Base-by-base conservation (phyloP, 1,140 invertebrate genomes). In the Lepidotrigona ventralis region DNA sequence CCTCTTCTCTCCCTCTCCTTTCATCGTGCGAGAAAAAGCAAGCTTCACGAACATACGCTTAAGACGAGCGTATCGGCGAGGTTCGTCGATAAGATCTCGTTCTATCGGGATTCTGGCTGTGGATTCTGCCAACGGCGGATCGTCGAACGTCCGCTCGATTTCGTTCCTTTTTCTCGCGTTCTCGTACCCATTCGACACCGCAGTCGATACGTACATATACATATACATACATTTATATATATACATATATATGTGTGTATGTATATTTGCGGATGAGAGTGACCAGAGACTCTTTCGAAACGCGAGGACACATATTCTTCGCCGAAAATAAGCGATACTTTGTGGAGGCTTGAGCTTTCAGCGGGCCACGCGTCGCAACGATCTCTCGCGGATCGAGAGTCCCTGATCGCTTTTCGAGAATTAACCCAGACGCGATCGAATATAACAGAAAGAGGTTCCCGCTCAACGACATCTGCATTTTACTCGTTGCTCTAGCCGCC, bases 401-500 rank as follows among this genome's bases (percentile, higher is more conserved):
- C 23, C 29, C 64, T 17, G 54, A 73, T 19, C 53, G 80, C 63
- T 68, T 81, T 29, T 19, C 60, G 5, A 58, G 39, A 87, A 84
- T 78, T 51, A 63, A 78, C 26, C 80, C 26, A 81, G 53, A 26
- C 56, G 23, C 56, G 64, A 63, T 85, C 72, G 83, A 64, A 46
- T 84, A 46, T 84, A 85, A 87, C 69, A 46, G 54, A 85, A 80
- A 70, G 46, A 51, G 54, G 12, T 14, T 53, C 12, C 23, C 29
- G 29, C 46, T 64, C 79, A 63, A 78, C 72, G 70, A 76, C 53
- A 9, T 63, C 19, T 64, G 21, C 29, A 46, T 74, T 33, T 70
- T 69, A 79, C 60, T 85, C 79, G 79, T 86, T 63, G 85, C 79
- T 85, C 71, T 79, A 69, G 53, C 58, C 70, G 53, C 76, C 66